Conservation (phyloP, 2,888 invertebrate genomes). For the Junonia oenone region DNA sequence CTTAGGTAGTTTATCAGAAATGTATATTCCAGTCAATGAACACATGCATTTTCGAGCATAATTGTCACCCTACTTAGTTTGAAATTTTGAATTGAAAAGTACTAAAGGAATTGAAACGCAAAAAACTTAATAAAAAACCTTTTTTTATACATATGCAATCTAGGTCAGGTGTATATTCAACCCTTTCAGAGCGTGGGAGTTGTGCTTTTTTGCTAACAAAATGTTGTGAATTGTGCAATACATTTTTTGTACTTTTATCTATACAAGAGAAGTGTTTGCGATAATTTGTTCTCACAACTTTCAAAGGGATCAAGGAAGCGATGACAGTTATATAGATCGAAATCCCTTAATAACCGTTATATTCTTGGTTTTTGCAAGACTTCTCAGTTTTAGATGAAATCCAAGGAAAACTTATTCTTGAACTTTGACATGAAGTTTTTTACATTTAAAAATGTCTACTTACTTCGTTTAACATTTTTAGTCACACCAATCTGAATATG, state of each 20-base stretch:
- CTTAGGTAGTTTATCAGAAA: too few relatives aligned
- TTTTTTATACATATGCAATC: conserved; percentile 58
- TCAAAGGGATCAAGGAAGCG: conserved; percentile 60
- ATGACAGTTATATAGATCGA: conserved; percentile 63
- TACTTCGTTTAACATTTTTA: background rate
- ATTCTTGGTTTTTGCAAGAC: conserved; percentile 13
- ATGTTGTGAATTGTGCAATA: conserved; percentile 59
- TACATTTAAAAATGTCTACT: too few relatives aligned
- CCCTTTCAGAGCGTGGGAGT: conserved; percentile 77
- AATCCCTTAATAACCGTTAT: conserved; percentile 56
- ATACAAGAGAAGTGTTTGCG: conserved; percentile 65
- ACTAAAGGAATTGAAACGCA: conserved; percentile 57
- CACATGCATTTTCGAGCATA: background rate
- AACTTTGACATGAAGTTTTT: background rate
- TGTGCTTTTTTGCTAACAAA: conserved; percentile 50
- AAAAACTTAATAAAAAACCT: conserved; percentile 67
- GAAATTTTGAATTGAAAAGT: conserved; percentile 26
- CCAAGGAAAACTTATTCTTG: too few relatives aligned
- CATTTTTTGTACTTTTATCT: conserved; percentile 51
- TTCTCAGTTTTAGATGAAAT: background rate
- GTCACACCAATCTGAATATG: background rate
- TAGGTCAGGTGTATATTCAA: conserved; percentile 78
- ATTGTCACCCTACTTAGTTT: conserved; percentile 15
- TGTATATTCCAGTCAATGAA: too few relatives aligned
- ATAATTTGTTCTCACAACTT: conserved; percentile 78